Base-by-base conservation (phyloP, 2,888 invertebrate species). In the Nomada fabriciana region DNA sequence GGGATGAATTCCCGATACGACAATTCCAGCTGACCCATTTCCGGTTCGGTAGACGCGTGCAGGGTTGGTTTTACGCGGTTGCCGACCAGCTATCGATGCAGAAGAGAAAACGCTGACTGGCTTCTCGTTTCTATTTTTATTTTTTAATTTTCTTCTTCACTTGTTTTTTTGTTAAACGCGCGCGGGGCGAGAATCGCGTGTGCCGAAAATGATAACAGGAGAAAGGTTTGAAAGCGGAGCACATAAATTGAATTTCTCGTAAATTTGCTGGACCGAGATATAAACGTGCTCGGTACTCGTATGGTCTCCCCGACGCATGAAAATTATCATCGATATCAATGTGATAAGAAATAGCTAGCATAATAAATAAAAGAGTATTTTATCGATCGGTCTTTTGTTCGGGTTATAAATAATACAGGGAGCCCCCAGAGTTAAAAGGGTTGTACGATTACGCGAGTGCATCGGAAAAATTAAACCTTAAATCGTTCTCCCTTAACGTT, bases 11-110 rank as follows among this genome's bases (percentile, higher is more conserved):
- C 29, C 55, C 61, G 71, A 59, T 68, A 80, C 84, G 68, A 86
- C 76, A 70, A 79, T 82, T 76, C 29, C 76, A n/a, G 60, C 74
- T 73, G 86, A 83, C 80, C 83, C 77, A 78, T 88, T 88, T 88
- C 83, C 84, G 81, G 80, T 85, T 73, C 80, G 68, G 53, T 76
- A 65, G 57, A 71, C 80, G 57, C 18, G 79, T 60, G 64, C 70
- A 43, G 76, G 25, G 52, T 67, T 61, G 60, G 53, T 80, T 53
- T 76, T 53, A 7, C 36, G 36, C 36, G 36, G 36, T 36, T 36
- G 36, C 7, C 36, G 36, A 36, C 36, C 36, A 7, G 36, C 36
- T 36, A 36, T 36, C 36, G 36, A 36, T 36, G 36, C 36, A 36
- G 36, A 36, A 36, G 36, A 5, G 36, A 36, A 36, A 36, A 9